phyloP scores from a whole-genome alignment of 2,113 vertebrate species.

The Periophthalmodon schlosseri region DNA sequence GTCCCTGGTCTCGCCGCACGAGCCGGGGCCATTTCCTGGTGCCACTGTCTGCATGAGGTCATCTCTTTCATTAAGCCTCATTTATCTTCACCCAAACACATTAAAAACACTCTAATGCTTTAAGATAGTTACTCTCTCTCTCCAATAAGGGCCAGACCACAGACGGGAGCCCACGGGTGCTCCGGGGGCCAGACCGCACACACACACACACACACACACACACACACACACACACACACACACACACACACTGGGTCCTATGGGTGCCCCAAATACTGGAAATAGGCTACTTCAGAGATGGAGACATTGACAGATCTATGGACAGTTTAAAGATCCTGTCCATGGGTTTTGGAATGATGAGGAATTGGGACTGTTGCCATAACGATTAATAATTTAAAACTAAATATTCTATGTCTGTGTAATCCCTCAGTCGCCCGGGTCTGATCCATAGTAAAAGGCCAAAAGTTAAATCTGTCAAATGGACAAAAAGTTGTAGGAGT shows the following conservation, averaged over 20 bases:
- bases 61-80: constrained; percentile 67
- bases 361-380: too few relatives aligned
- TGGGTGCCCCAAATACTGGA: not conserved
- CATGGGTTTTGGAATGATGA: too few relatives aligned
- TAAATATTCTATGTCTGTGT: too few relatives aligned
- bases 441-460: too few relatives aligned
- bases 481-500: too few relatives aligned
- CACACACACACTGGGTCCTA: not conserved
- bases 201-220: too few relatives aligned
- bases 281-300: not conserved
- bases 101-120: constrained; percentile 45
- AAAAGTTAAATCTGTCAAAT: too few relatives aligned
- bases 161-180: not conserved
- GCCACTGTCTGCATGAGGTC: constrained; percentile 69
- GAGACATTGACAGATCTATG: not conserved
- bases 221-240: too few relatives aligned
- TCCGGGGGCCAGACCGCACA: not conserved
- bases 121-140: constrained; percentile 39
- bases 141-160: constrained; percentile 10
- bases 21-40: constrained; percentile 71
- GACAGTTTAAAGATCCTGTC: not conserved
- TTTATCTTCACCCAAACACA: constrained; percentile 70
- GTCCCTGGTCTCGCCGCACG: constrained; percentile 74
- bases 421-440: too few relatives aligned
- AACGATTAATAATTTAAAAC: too few relatives aligned